Evolutionary conservation across 35 echinoderm and acorn worm species (phyloP).

Genomic region (Diadema setosum): DNA sequence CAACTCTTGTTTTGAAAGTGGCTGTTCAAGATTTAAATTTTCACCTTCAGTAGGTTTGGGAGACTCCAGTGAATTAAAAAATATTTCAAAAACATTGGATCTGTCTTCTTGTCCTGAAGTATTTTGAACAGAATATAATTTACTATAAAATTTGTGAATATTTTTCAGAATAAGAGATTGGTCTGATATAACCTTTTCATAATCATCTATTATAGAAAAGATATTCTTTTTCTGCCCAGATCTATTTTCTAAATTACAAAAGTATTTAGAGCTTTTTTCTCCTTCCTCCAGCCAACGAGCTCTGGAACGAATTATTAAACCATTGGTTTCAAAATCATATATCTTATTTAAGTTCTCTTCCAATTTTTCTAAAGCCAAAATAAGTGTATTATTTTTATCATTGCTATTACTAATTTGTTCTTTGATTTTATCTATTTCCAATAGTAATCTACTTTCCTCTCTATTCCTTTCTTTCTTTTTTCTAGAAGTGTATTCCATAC

Average conservation of each 20-base stretch:
- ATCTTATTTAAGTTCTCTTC: not conserved
- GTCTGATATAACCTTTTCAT: not conserved
- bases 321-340: not conserved
- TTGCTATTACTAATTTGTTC: not conserved
- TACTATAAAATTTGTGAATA: no score
- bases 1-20: not conserved
- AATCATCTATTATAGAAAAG: not conserved
- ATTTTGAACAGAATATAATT: no score
- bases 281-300: slow-evolving; percentile 39
- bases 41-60: no score
- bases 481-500: not conserved
- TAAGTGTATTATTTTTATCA: not conserved
- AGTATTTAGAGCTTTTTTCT: slow-evolving; percentile 30
- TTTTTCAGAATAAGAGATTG: not conserved
- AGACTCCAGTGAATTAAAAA: no score
- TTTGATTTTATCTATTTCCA: not conserved
- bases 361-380: not conserved
- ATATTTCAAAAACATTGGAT: no score
- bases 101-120: no score
- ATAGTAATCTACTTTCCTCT: not conserved
- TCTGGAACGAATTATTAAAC: slow-evolving; percentile 24
- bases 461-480: not conserved
- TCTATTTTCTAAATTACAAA: no score
- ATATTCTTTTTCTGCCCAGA: not conserved
- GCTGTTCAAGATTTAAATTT: not conserved